phyloP scores from a whole-genome alignment of 2,113 vertebrate genomes.

The Pycnonotus jocosus region DNA sequence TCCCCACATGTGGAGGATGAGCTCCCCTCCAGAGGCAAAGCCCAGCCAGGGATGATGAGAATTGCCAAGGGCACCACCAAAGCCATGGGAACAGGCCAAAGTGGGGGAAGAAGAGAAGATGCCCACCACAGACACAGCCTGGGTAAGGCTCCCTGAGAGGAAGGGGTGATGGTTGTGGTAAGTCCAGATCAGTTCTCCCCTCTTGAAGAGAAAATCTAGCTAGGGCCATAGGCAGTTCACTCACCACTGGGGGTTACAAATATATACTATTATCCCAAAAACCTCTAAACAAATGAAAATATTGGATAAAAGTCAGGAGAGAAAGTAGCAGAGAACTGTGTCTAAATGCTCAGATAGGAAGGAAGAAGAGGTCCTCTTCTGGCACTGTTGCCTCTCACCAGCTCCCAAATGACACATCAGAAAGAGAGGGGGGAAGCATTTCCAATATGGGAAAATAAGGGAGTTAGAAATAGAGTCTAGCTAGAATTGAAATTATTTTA shows the following conservation, averaged over 20 bases:
- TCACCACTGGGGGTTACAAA: not conserved
- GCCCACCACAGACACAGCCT: not conserved
- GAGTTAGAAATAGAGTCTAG: not conserved
- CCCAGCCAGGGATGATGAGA: rapidly evolving
- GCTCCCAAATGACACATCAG: not conserved
- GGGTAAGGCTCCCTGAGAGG: not conserved
- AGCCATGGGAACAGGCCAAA: not conserved
- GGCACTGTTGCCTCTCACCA: not conserved
- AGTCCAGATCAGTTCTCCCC: not conserved
- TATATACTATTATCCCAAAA: not conserved
- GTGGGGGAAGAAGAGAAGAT: not conserved
- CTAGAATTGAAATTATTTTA: slow-evolving; percentile 14
- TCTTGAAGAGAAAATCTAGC: not conserved
- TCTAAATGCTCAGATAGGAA: not conserved
- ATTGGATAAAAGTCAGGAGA: not conserved
- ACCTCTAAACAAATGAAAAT: not conserved
- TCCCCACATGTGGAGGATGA: rapidly evolving
- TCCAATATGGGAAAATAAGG: not conserved
- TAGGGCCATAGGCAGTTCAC: not conserved
- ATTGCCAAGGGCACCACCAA: not conserved
- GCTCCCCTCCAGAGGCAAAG: not conserved
- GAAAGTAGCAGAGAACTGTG: not conserved
- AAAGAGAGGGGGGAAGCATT: not conserved
- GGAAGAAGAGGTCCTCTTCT: not conserved
- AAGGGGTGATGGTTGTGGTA: not conserved